Percentiles rank a stretch among this genome's conserved stretches.
phyloP scores from a whole-genome alignment of 2,888 invertebrate genomes.

The Lycophotia porphyrea region DNA sequence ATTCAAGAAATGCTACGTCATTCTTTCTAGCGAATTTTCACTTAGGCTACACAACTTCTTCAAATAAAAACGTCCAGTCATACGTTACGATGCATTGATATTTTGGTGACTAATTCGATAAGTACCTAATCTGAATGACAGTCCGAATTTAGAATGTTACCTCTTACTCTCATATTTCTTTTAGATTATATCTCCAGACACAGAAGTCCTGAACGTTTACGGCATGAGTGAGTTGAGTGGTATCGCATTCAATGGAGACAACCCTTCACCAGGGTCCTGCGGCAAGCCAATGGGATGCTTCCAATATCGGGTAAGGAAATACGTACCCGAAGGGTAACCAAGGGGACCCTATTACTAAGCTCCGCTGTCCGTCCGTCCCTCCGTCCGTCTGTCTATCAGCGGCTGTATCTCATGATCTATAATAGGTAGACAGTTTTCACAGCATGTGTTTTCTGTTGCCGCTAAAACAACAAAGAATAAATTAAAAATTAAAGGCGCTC shows the following conservation, averaged over 20 bases:
- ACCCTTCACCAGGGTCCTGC: slow-evolving; percentile 67
- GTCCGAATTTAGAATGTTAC: neutral
- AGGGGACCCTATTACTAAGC: too few relatives aligned
- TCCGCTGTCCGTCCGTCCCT: too few relatives aligned
- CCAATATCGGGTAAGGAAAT: slow-evolving; percentile 75
- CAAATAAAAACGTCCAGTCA: neutral
- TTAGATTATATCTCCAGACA: slow-evolving; percentile 75
- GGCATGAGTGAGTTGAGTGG: slow-evolving; percentile 82
- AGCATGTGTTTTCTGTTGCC: too few relatives aligned
- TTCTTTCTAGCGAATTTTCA: neutral
- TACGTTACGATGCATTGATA: neutral
- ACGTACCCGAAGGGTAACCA: too few relatives aligned
- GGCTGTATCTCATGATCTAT: too few relatives aligned
- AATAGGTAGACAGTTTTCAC: too few relatives aligned
- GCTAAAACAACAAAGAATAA: too few relatives aligned
- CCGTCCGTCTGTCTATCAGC: too few relatives aligned
- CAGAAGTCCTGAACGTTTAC: slow-evolving; percentile 74
- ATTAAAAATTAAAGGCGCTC: too few relatives aligned
- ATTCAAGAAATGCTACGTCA: neutral
- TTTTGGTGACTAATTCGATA: neutral
- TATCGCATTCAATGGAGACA: slow-evolving; percentile 69
- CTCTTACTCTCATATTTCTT: slow-evolving; percentile 37
- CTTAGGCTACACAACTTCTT: neutral
- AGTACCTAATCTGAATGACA: neutral
- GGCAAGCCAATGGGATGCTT: slow-evolving; percentile 77